A percentile compares a stretch with the other conserved stretches of the same genome.
These are phyloP conservation scores for Trissolcus basalis DNA, from an alignment of 1,140 invertebrate genomes.

Conservation along the genomic window DNA sequence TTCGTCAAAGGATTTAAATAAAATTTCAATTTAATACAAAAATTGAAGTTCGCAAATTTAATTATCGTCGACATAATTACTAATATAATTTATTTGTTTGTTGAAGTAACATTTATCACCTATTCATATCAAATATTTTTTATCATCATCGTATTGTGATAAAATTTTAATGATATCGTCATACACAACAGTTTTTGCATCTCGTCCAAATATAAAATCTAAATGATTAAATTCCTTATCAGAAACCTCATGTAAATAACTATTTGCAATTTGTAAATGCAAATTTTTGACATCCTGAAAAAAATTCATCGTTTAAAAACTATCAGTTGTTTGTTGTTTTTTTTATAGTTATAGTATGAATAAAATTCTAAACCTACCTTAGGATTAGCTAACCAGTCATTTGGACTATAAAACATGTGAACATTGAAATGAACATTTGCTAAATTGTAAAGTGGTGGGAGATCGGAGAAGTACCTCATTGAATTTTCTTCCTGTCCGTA, in stretches of 20 bases:
- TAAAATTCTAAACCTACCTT: conserved; percentile 68
- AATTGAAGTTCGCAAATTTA: no score
- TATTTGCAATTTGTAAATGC: conserved; percentile 72
- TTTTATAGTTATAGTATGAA: no score
- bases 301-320: conserved; percentile 4
- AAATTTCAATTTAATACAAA: no score
- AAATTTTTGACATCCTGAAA: conserved; percentile 75
- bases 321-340: no score
- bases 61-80: no score
- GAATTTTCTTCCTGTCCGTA: conserved; percentile 78
- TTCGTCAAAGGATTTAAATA: no score
- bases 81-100: no score
- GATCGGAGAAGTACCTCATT: conserved; percentile 68
- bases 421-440: conserved; percentile 79
- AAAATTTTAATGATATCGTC: conserved; percentile 51
- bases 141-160: conserved; percentile 1
- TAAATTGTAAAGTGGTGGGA: conserved; percentile 79
- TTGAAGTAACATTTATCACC: no score
- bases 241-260: conserved; percentile 77
- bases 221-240: conserved; percentile 79
- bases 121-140: background rate
- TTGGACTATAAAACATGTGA: conserved; percentile 80
- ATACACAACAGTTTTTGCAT: conserved; percentile 78
- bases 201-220: conserved; percentile 80
- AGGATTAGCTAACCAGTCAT: conserved; percentile 79